Evolutionary conservation across 2,797 vertebrate species (phyloP).

Genomic region (Gambelia wislizenii): DNA sequence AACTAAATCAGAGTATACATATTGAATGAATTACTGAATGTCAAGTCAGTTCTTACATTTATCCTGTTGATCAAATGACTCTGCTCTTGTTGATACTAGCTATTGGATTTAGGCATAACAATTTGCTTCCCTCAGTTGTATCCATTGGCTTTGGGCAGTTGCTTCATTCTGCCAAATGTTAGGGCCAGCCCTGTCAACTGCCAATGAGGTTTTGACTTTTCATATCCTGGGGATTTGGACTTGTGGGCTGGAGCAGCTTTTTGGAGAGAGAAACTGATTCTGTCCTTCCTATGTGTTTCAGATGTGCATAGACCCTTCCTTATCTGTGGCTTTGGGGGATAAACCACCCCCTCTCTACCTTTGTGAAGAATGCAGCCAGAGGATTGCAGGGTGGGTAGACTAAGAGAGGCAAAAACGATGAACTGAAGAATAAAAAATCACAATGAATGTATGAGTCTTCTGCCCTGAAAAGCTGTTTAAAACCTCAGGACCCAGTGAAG

Average conservation of each 20-base stretch:
- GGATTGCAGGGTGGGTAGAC: slow-evolving; percentile 93
- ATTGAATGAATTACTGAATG: too few relatives aligned
- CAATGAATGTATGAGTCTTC: not conserved
- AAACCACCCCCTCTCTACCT: slow-evolving; percentile 97
- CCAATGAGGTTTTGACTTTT: not conserved
- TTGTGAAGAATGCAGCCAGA: slow-evolving; percentile 98
- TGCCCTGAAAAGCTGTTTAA: not conserved
- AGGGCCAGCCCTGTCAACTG: not conserved
- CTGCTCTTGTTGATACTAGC: too few relatives aligned
- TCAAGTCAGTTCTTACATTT: too few relatives aligned
- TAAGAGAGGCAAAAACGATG: slow-evolving; percentile 6
- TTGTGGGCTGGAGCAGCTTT: not conserved
- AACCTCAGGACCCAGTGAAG: not conserved
- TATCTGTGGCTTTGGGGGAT: slow-evolving; percentile 97
- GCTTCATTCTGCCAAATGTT: too few relatives aligned
- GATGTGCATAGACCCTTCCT: slow-evolving; percentile 99
- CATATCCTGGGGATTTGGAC: not conserved
- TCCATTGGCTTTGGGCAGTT: too few relatives aligned
- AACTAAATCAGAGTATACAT: too few relatives aligned
- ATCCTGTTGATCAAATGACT: too few relatives aligned
- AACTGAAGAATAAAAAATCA: not conserved
- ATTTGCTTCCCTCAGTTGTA: too few relatives aligned
- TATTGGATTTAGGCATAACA: too few relatives aligned
- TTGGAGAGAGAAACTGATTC: slow-evolving; percentile 38
- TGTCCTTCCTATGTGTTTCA: slow-evolving; percentile 75